Conservation (phyloP, 1,140 invertebrate species). For the Hermatobates lingyangjiaoensis region DNA sequence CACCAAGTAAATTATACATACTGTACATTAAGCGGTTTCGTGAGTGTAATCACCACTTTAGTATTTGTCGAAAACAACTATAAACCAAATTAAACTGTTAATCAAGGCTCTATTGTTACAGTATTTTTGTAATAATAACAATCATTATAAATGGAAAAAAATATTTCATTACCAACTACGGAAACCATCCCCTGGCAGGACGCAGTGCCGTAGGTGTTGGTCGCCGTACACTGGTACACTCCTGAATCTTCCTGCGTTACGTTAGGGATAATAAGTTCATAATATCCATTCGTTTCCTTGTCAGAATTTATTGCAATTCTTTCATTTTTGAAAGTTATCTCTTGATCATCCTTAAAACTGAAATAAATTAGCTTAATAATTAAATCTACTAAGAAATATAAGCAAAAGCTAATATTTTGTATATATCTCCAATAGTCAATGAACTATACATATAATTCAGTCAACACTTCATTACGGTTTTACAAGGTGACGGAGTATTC, state of each 20-base stretch:
- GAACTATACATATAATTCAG: neutral
- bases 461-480: neutral
- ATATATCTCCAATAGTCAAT: neutral
- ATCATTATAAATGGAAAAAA: neutral
- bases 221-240: slow-evolving; percentile 68
- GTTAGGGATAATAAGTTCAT: slow-evolving; percentile 73
- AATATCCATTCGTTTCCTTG: slow-evolving; percentile 55
- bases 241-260: slow-evolving; percentile 66
- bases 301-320: slow-evolving; percentile 53
- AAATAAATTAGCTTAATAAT: no score
- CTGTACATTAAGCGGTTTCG: no score
- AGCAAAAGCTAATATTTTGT: neutral
- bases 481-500: neutral
- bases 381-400: no score
- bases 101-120: no score
- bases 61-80: slow-evolving; percentile 1
- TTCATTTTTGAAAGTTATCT: slow-evolving; percentile 44
- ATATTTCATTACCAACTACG: slow-evolving; percentile 57
- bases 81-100: slow-evolving; percentile 12
- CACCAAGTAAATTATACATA: no score
- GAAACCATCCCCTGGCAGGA: slow-evolving; percentile 54
- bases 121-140: neutral
- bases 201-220: slow-evolving; percentile 63
- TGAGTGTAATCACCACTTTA: neutral
- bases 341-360: slow-evolving; percentile 66